A percentile compares a stretch with the other conserved stretches of the same genome.
Conservation (phyloP, 2,797 vertebrate genomes). For the Phalloptychus januarius region DNA sequence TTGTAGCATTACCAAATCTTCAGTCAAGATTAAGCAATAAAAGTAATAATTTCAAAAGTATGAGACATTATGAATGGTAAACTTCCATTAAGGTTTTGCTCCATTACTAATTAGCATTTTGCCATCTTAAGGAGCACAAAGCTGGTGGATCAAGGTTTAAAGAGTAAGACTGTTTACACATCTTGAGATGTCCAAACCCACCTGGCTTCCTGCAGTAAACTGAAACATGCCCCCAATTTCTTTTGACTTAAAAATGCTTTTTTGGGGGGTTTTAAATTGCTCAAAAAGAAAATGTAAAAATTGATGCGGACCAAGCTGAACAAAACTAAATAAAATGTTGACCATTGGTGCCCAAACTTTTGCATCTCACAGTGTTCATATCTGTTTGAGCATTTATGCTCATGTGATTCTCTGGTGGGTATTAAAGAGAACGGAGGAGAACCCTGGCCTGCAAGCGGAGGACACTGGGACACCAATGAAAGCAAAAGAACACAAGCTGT, state of each 20-base stretch:
- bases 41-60: neutral
- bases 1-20: neutral
- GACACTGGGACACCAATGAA: conserved; percentile 51
- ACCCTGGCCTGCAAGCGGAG: conserved; percentile 37
- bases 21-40: neutral
- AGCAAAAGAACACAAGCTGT: conserved; percentile 73
- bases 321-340: neutral
- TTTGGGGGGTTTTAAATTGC: neutral
- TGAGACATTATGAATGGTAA: neutral
- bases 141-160: neutral
- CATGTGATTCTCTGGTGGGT: conserved; percentile 27
- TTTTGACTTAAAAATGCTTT: neutral
- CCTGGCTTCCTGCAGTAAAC: neutral
- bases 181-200: neutral
- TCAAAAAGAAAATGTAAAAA: neutral
- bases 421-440: conserved; percentile 45
- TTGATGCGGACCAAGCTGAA: neutral
- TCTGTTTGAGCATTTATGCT: conserved; percentile 5
- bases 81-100: neutral
- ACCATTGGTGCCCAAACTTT: neutral
- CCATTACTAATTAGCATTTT: neutral
- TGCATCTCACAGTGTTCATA: neutral
- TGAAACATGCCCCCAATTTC: neutral
- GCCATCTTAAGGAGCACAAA: neutral
- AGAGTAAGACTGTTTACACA: neutral